Evolutionary conservation across 1,140 invertebrate genomes (phyloP), one percentile per base, ranked within the genome.

Genomic region (Gryllus bimaculatus): DNA sequence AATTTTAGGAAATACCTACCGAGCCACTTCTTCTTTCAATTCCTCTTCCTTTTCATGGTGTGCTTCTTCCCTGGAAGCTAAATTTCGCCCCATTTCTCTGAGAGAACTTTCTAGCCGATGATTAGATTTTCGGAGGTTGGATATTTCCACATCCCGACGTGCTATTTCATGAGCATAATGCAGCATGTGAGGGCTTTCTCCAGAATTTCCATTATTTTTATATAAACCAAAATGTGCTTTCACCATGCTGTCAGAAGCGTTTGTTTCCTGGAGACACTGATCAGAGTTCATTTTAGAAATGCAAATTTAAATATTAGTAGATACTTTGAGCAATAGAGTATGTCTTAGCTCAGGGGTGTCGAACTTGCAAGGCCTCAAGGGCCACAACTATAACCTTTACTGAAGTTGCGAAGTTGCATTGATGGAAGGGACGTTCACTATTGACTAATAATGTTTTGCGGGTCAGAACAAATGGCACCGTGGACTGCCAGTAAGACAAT

Each of bases 111-210:
- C 94, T 0, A 94, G 84, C 74, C 90, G 87, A 80, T 92, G 89
- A 82, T 94, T 93, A 77, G 92, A 89, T 83, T 91, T 92, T 79
- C 94, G 87, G 8, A 95, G 86, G 73, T 89, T 88, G 0, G 91
- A 89, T 73, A 96, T 90, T 83, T 96, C 94, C 12, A 95, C 91
- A 81, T 96, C 93, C 83, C 92, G 92, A 8, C 94, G 85, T 0
- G 94, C 92, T 79, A 95, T 84, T 85, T 96, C 94, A 84, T 96
- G 93, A 75, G 91, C 92, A 84, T 95, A 95, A 87, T 95, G 93
- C 21, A 96, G 83, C 87, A 96, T 91, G 80, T 92, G 92, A 13
- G 91, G 90, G 82, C 88, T 90, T 81, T 80, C 83, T 20, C 78
- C 78, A 15, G 48, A 48, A 47, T 86, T 87, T 80, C 54, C 54